Evolutionary conservation across 2,797 vertebrate species (phyloP), one percentile per base, ranked within the genome.

Genomic region (Crypturellus tataupa): DNA sequence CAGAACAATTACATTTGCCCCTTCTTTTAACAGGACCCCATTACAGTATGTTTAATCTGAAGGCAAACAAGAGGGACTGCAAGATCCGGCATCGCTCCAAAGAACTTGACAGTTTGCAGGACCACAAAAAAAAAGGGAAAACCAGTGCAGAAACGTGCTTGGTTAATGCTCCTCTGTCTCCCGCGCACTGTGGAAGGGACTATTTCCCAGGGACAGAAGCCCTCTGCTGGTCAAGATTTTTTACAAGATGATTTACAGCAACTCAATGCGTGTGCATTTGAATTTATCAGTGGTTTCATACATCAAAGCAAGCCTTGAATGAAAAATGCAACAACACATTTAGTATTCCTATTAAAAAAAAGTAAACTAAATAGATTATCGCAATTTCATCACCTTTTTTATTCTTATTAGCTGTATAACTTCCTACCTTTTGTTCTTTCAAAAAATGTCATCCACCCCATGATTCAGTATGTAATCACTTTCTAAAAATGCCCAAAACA

Each of bases 191-290:
- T 4, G 18, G 15, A 6, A 94, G 77, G 35, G 68, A 93, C 93
- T 71, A 93, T 98, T 97, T 97, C 83, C 94, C 98, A 97, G 96
- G 85, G 92, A 97, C 89, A 93, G 97, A 97, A 98, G 97, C 98
- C 98, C 98, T 98, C 98, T 98, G 93, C 97, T 98, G 98, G 98
- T 94, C 96, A 97, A 89, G 13, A 11, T 27, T 92, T 87, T 81
- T 89, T 64, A 72, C 63, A 85, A 94, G 14, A 68, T 55, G 71
- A 94, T 94, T 94, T 81, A 92, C 71, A 91, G 67, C n/a, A 14
- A 79, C 35, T 55, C 82, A 58, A 63, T 3, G 9, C 49, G 49
- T 0, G 1, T 23, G 13, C 42, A 44, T 70, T 89, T 81, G 84
- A 62, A 84, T 62, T 81, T 63, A 35, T 46, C 35, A 10, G 49